Percentiles rank a stretch among this genome's conserved stretches.
These are phyloP conservation scores for Heterocephalus glaber DNA, from an alignment of 2,113 vertebrate genomes.

Conservation along the genomic window DNA sequence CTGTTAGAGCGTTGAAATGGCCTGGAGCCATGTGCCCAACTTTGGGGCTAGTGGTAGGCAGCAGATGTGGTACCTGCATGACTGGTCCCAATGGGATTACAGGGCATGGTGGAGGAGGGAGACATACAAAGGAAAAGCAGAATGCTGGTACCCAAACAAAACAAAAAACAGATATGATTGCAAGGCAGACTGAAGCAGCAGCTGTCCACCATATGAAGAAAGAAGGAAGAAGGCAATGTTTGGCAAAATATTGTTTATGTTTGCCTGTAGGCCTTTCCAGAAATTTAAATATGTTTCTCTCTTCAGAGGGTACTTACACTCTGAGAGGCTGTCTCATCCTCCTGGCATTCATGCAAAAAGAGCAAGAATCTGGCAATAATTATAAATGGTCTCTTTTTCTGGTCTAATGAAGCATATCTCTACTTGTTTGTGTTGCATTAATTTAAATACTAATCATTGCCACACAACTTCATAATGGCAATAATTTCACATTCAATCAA, in stretches of 20 bases:
- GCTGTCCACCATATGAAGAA: not conserved
- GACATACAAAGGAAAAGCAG: not conserved
- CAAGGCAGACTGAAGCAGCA: not conserved
- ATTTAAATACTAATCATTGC: constrained; percentile 61
- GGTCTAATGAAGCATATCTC: constrained; percentile 27
- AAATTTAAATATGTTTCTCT: constrained; percentile 18
- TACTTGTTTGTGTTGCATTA: constrained; percentile 10
- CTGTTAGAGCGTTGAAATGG: not conserved
- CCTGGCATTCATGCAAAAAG: not conserved
- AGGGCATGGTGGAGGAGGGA: not conserved
- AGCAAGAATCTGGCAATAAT: constrained; percentile 44
- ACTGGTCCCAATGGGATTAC: not conserved
- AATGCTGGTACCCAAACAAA: not conserved
- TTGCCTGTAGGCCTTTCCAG: constrained; percentile 26
- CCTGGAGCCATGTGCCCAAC: not conserved
- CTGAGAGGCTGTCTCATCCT: not conserved
- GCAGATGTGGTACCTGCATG: not conserved
- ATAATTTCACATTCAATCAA: constrained; percentile 39
- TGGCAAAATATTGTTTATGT: constrained; percentile 26
- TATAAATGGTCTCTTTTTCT: not conserved
- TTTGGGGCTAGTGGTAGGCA: not conserved
- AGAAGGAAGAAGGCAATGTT: not conserved
- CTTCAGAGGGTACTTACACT: not conserved
- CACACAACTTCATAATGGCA: constrained; percentile 34
- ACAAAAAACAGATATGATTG: not conserved